A percentile compares a stretch with the other conserved stretches of the same genome.
Conservation (phyloP, 2,113 vertebrate genomes). For the Recurvirostra avosetta region DNA sequence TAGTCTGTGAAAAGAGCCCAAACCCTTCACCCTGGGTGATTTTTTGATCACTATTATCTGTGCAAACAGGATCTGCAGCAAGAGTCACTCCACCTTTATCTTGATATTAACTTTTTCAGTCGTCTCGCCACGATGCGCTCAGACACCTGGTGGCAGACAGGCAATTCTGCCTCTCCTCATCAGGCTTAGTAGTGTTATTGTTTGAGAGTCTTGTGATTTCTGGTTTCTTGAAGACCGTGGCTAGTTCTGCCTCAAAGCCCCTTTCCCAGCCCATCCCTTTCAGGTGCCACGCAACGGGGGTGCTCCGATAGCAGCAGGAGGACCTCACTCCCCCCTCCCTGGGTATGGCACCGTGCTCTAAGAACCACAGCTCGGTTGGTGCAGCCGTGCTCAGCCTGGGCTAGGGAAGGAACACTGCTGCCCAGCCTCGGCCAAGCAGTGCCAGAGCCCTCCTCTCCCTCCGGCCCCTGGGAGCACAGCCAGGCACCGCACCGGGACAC, state of each 20-base stretch:
- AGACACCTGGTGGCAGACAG: no score
- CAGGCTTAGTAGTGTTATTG: neutral
- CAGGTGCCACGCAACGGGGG: neutral
- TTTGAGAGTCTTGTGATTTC: no score
- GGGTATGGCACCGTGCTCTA: no score
- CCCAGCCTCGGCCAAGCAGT: neutral
- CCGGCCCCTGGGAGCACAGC: accelerated
- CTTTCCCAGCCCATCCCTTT: neutral
- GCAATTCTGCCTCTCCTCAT: neutral
- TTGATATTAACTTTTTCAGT: neutral
- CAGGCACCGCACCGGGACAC: no score
- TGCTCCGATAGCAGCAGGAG: accelerated
- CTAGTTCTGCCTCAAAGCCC: neutral
- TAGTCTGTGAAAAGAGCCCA: neutral
- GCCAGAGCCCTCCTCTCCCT: neutral
- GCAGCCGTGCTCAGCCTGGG: neutral
- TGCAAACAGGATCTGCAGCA: neutral
- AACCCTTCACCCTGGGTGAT: neutral
- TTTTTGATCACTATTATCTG: neutral
- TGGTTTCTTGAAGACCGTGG: neutral
- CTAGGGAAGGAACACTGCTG: no score
- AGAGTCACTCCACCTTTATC: neutral
- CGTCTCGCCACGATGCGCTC: accelerated
- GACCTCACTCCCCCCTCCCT: neutral
- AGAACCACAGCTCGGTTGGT: accelerated